Percentiles rank a stretch among this genome's conserved stretches.
Conservation (phyloP, 2,113 vertebrate genomes). For the Pavo muticus region DNA sequence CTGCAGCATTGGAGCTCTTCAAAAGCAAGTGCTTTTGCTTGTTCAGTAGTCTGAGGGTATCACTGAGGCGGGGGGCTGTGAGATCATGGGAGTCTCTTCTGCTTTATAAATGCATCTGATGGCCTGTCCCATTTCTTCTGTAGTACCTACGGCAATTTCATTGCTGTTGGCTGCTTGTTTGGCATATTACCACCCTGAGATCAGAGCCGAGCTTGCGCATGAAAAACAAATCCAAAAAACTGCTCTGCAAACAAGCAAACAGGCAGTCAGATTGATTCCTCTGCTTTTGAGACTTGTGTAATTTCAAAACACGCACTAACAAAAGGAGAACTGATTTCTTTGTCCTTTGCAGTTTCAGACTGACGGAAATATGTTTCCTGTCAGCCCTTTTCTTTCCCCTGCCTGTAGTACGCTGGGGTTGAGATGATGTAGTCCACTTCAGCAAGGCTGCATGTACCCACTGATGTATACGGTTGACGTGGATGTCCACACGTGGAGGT, state of each 20-base stretch:
- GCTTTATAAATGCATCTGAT: background rate
- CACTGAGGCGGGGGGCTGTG: background rate
- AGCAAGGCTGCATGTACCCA: background rate
- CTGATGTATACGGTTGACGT: accelerated
- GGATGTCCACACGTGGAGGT: background rate
- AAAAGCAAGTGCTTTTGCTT: background rate
- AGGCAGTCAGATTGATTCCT: constrained; percentile 48
- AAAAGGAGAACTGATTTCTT: constrained; percentile 47
- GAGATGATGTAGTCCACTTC: background rate
- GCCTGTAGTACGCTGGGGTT: background rate
- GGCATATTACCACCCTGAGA: constrained; percentile 51
- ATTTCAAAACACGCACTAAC: constrained; percentile 57
- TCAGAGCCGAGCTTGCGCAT: constrained; percentile 39
- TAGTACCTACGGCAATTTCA: constrained; percentile 55
- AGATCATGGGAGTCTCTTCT: background rate
- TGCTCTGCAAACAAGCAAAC: constrained; percentile 57
- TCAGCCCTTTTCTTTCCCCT: background rate
- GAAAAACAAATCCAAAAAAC: constrained; percentile 39
- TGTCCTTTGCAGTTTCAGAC: background rate
- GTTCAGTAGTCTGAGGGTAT: background rate
- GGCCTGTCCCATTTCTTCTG: constrained; percentile 22
- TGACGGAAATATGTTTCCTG: background rate
- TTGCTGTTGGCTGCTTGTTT: constrained; percentile 49
- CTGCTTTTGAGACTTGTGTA: constrained; percentile 45
- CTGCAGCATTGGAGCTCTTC: background rate